phyloP scores from a whole-genome alignment of 2,113 vertebrate genomes.

The Tenrec ecaudatus region DNA sequence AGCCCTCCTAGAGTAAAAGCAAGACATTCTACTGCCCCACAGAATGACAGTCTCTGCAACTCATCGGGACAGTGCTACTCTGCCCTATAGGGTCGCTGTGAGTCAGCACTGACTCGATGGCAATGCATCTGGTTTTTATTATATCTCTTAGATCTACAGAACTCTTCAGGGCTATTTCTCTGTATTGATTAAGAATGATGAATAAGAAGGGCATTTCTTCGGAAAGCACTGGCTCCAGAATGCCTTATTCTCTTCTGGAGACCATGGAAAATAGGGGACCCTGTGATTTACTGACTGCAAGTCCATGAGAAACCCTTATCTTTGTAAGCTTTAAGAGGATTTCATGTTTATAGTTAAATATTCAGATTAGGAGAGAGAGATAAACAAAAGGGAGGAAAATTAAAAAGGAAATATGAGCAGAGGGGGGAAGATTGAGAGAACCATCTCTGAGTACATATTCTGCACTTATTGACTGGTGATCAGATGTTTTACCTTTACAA shows the following conservation, averaged over 20 bases:
- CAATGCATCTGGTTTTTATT: too few species aligned
- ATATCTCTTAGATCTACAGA: neutral
- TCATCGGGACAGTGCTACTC: too few species aligned
- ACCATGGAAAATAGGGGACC: neutral
- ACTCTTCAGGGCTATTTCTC: neutral
- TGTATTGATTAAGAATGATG: constrained; percentile 32
- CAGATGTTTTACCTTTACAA: neutral
- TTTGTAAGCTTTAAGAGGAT: neutral
- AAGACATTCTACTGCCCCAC: too few species aligned
- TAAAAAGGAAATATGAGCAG: neutral
- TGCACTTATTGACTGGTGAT: too few species aligned
- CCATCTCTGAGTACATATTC: neutral
- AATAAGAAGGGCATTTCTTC: neutral
- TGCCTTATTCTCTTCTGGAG: neutral
- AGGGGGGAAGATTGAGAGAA: neutral
- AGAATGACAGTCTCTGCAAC: too few species aligned
- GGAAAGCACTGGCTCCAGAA: neutral
- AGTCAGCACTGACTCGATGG: too few species aligned
- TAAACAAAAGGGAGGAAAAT: neutral
- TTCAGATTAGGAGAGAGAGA: neutral
- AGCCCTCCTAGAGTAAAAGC: too few species aligned
- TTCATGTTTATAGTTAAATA: constrained; percentile 28
- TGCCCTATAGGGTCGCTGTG: too few species aligned
- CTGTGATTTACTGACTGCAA: neutral
- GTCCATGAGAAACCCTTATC: neutral